Base-by-base conservation (phyloP, 1,140 invertebrate genomes). In the Lerema accius region DNA sequence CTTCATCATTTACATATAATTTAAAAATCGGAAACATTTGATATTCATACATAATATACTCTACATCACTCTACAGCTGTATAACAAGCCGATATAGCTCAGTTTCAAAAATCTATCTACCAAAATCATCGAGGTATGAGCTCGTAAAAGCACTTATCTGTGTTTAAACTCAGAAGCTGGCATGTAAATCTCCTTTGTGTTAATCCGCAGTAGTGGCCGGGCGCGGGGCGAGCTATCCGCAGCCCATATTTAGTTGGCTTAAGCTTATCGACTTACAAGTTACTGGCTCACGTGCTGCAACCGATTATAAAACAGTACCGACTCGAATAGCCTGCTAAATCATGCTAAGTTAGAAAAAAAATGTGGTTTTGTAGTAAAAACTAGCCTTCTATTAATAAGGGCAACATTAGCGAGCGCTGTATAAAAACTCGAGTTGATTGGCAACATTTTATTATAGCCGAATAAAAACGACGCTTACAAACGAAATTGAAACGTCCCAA, bases 401-500 rank as follows among this genome's bases (percentile, higher is more conserved):
- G 50, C 50, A 55, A 42, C 37, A 42, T 55, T 55, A 55, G 50
- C 11, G 13, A 39, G 51, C 19, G 39, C 19, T 56, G n/a, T 42
- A 56, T 16, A 56, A 56, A 48, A 62, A 53, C 16, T 11, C 16
- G 45, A 59, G 53, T 70, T 81, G 76, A 85, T 80, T 78, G 80
- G 67, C 71, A 67, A 76, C 67, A 74, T 79, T 82, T 77, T 82
- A 81, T 80, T 80, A 45, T 73, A 67, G 51, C 65, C 73, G 80
- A 85, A 84, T 71, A 81, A 80, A 84, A 82, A 76, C 69, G 67
- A 70, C 76, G 76, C 70, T 67, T 66, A 72, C 71, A 73, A 76
- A 67, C 69, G 78, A 79, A 85, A 85, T 83, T 84, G 77, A 82
- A 80, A 84, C 74, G 75, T 76, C 56, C 73, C 69, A 69, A 71